Evolutionary conservation across 2,113 vertebrate genomes (phyloP), one percentile per base, ranked within the genome.

Genomic region (Nyctereutes procyonoides): DNA sequence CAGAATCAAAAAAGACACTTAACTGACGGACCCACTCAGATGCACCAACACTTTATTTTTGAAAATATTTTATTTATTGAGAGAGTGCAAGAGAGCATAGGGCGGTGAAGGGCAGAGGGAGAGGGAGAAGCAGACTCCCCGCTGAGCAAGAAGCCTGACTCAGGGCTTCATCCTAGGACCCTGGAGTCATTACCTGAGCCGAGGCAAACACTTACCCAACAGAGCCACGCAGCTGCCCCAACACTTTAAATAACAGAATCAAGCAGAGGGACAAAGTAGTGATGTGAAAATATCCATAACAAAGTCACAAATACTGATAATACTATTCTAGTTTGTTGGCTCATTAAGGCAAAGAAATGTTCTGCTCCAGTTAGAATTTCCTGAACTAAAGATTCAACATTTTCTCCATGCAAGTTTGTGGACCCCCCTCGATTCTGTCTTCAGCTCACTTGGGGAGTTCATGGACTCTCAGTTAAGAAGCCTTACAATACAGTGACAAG

Each of bases 171-270:
- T 11, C n/a, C 35, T 26, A 77, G 22, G 43, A 77, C 43, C 24
- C 13, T 51, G 43, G 51, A 14, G 30, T 76, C 26, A 10, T 77
- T 43, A 77, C 26, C 14, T 30, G 74, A 51, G 43, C 43, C 8
- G 26, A 30, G 43, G 28, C 1, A 0, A 43, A 30, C 74, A 8
- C 8, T 48, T 48, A 16, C 16, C 26, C 43, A 14, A 2, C 43
- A 8, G 43, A 76, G 43, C 7, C 43, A 76, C 43, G 13, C 74
- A 76, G 26, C 7, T 1, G 8, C 48, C 26, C 26, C 20, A 55
- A 71, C 35, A 55, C 9, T 83, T 80, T 71, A 80, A 88, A 53
- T 80, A 55, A 65, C 12, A 91, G 84, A 88, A 56, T 26, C 69
- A 82, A 86, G 38, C 32, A 82, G 11, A 63, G n/a, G 82, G 60